Evolutionary conservation across 2,113 vertebrate species (phyloP), one percentile per base, ranked within the genome.

Genomic region (Zeus faber): DNA sequence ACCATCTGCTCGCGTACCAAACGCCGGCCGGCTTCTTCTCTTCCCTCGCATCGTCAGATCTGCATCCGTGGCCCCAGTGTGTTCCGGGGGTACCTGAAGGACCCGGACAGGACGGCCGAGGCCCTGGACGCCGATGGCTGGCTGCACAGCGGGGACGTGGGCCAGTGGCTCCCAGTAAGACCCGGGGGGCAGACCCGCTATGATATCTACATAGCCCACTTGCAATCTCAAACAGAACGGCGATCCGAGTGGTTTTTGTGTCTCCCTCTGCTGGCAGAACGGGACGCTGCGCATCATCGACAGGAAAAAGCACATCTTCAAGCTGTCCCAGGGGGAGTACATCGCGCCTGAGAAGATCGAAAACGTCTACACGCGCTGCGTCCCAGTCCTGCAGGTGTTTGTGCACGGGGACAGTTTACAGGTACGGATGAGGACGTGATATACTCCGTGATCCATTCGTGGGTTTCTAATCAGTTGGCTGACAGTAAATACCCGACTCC

Each of bases 271-370:
- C 21, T 18, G n/a, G 26, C 64, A 91, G 90, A 91, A 91, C 2
- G 90, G 90, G 50, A 88, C 86, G 0, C 70, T 91, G 13, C 79
- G 83, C 55, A 91, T 91, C 74, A 73, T 91, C 1, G 90, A 91
- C 82, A 63, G 90, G 62, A 90, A 91, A 77, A 91, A 91, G 80
- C 83, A 91, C 75, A 91, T 91, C 66, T 91, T 91, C 65, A 91
- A 91, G 67, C 54, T 91, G 74, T 85, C 87, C 3, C 88, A 91
- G 67, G 89, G 90, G 6, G 90, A 91, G 73, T 91, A 91, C 67
- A 83, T 91, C 13, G 89, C 90, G 60, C 90, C 90, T 0, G 90
- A 91, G 78, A 91, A 89, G 80, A 90, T 91, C n/a, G 90, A 91
- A 65, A 91, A 89, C 0, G 74, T 89, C 44, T 91, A 91, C 85